phyloP scores from a whole-genome alignment of 2,888 invertebrate species.

The Lasioglossum leucozonium region DNA sequence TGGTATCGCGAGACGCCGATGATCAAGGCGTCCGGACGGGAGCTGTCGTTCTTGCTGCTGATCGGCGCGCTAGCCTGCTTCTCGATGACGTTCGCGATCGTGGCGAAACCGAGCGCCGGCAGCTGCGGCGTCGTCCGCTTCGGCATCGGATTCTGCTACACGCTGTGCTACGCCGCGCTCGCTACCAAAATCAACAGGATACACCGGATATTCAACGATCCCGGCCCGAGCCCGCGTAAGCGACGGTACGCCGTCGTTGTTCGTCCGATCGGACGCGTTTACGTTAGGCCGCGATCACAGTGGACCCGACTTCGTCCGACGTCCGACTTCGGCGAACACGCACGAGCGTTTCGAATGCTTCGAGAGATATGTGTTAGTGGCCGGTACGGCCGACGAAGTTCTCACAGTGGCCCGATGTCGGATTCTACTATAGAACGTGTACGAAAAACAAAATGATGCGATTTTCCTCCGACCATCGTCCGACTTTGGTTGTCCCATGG shows the following conservation, averaged over 20 bases:
- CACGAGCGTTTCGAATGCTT: no score
- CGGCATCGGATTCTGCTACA: conserved; percentile 86
- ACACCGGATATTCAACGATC: conserved; percentile 86
- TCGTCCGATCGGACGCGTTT: not conserved
- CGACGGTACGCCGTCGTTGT: conserved; percentile 78
- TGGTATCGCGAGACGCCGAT: conserved; percentile 86
- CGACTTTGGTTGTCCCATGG: no score
- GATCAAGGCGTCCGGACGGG: conserved; percentile 86
- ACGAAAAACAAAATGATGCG: no score
- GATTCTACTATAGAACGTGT: no score
- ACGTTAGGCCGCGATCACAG: no score
- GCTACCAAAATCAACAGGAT: conserved; percentile 87
- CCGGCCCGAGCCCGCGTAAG: conserved; percentile 80
- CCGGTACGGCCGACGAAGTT: no score
- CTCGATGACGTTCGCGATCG: conserved; percentile 85
- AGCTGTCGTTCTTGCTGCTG: conserved; percentile 85
- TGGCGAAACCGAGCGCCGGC: conserved; percentile 84
- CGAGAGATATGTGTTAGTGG: no score
- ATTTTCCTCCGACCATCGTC: no score
- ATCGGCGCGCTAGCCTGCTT: conserved; percentile 85
- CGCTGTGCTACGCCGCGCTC: conserved; percentile 86
- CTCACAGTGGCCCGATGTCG: no score
- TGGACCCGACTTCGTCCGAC: no score
- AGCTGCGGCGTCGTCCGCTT: conserved; percentile 86
- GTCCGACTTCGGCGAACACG: no score